Evolutionary conservation across 2,113 vertebrate genomes (phyloP).

Genomic region (Entelurus aequoreus): DNA sequence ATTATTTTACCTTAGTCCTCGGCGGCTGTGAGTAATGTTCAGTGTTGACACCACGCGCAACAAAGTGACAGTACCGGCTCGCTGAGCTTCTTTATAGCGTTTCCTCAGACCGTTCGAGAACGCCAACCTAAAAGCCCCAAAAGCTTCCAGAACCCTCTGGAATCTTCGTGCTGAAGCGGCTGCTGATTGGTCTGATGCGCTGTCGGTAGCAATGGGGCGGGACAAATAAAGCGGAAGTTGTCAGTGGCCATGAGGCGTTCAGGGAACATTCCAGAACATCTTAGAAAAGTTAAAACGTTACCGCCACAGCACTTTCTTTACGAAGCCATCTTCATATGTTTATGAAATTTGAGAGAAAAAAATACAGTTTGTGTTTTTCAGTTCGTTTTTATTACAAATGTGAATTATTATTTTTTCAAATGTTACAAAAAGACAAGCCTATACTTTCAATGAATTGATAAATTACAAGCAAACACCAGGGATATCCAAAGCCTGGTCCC

Average conservation of each 20-base stretch:
- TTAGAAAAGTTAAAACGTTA: fast-evolving
- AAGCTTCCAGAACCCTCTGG: conserved; percentile 67
- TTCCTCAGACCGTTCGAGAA: conserved; percentile 54
- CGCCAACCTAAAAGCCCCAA: conserved; percentile 18
- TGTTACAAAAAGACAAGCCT: conserved; percentile 51
- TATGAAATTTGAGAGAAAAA: neutral
- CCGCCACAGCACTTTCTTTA: neutral
- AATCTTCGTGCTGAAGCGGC: conserved; percentile 34
- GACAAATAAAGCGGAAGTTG: neutral
- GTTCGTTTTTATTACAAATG: conserved; percentile 58
- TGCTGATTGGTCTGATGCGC: conserved; percentile 5
- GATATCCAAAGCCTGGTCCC: no score
- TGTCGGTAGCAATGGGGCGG: conserved; percentile 38
- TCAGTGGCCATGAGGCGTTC: neutral
- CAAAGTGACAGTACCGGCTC: neutral
- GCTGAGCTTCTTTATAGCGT: conserved; percentile 33
- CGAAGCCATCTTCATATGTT: no score
- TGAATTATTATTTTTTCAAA: conserved; percentile 57
- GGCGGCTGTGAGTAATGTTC: neutral
- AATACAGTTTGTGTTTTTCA: neutral
- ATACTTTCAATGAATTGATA: conserved; percentile 23
- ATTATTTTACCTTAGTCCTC: conserved; percentile 46
- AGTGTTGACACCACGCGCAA: neutral
- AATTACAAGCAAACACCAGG: no score
- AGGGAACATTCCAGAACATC: conserved; percentile 38